A percentile compares a stretch with the other conserved stretches of the same genome.
These are phyloP conservation scores for Kradibia gibbosae DNA, from an alignment of 1,140 invertebrate genomes.

Conservation along the genomic window DNA sequence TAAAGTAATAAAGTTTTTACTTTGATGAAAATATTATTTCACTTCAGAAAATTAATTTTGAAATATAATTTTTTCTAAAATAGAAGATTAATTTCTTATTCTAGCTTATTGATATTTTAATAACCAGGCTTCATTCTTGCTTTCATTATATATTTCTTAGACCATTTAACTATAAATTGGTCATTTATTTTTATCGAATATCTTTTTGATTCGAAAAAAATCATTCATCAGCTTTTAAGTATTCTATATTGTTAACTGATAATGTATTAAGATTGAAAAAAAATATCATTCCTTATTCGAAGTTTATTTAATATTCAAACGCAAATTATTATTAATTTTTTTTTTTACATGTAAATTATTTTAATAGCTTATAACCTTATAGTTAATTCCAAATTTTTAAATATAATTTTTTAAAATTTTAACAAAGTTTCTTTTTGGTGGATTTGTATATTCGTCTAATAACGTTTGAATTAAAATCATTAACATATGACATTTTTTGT, in stretches of 20 bases:
- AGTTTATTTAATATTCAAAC: constrained; percentile 20
- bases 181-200: too few relatives aligned
- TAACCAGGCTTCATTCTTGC: too few relatives aligned
- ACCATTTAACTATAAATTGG: too few relatives aligned
- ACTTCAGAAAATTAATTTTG: not conserved
- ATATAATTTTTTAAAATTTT: too few relatives aligned
- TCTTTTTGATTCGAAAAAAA: not conserved
- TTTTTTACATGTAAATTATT: not conserved
- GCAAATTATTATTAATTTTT: constrained; percentile 9
- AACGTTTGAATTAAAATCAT: not conserved
- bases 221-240: not conserved
- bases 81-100: too few relatives aligned
- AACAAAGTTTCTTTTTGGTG: constrained; percentile 43
- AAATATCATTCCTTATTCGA: not conserved
- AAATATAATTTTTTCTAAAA: too few relatives aligned
- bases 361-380: too few relatives aligned
- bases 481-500: too few relatives aligned
- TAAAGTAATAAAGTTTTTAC: not conserved
- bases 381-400: too few relatives aligned
- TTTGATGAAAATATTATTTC: not conserved
- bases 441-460: constrained; percentile 10
- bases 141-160: too few relatives aligned
- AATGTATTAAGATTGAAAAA: not conserved
- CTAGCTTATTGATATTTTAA: too few relatives aligned
- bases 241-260: not conserved